Evolutionary conservation across 2,113 vertebrate genomes (phyloP).

Genomic region (Grammomys surdaster): DNA sequence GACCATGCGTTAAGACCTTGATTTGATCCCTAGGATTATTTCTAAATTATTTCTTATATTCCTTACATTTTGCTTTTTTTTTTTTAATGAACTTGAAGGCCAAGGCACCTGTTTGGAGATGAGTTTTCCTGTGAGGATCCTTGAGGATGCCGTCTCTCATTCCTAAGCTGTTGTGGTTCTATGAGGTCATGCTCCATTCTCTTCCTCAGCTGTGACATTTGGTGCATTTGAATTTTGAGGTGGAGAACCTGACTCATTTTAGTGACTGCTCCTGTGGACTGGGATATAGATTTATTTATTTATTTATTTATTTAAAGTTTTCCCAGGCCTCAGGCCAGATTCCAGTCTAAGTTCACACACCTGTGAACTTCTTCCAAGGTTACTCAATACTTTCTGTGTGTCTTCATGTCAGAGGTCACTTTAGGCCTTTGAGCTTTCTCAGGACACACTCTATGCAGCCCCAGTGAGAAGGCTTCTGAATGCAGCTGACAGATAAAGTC

Average conservation of each 20-base stretch:
- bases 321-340: conserved; percentile 34
- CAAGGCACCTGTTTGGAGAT: neutral
- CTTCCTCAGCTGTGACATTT: neutral
- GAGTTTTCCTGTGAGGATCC: neutral
- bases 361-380: neutral
- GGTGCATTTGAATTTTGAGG: neutral
- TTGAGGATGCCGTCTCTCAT: neutral
- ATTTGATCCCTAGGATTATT: neutral
- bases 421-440: neutral
- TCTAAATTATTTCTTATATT: neutral
- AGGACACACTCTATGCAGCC: neutral
- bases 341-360: conserved; percentile 1
- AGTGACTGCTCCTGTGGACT: neutral
- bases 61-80: conserved; percentile 7
- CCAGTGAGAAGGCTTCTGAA: neutral
- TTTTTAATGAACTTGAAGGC: neutral
- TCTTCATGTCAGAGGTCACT: conserved; percentile 13
- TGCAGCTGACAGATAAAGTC: neutral
- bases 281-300: neutral
- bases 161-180: neutral
- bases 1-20: too few relatives aligned
- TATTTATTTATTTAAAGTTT: conserved; percentile 2
- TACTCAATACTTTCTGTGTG: neutral
- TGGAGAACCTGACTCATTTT: conserved; percentile 48
- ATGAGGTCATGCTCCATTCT: neutral